Evolutionary conservation across 2,888 invertebrate genomes (phyloP), one percentile per base, ranked within the genome.

Genomic region (Tuberolachnus salignus): DNA sequence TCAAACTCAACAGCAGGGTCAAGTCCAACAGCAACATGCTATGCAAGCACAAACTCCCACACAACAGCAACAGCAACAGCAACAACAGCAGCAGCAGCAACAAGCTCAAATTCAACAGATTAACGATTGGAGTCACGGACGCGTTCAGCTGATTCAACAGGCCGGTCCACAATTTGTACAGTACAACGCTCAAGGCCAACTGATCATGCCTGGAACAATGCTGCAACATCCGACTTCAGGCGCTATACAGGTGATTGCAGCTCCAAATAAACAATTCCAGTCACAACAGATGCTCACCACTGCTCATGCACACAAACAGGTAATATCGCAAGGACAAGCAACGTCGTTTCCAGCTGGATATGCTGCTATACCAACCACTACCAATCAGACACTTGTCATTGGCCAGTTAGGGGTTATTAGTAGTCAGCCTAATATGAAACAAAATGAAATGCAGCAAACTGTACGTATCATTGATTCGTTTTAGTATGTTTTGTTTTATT

Each of bases 251-350:
- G 92, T 94, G 80, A 94, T 94, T 82, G 90, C 94, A 10, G 90
- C 92, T 23, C 91, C 92, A 42, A 95, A 95, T 1, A 91, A 93
- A 64, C 91, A 91, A 83, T 91, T 92, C 82, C 86, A 92, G 70
- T 89, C 89, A 3, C 93, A 92, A 0, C 94, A 94, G 84, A 94
- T 95, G 93, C 86, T 95, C 57, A 88, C 89, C 10, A 91, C 93
- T n/a, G 67, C 78, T 0, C 87, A 92, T 3, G 90, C 81, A 89
- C 90, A 86, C 87, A 89, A 84, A 80, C 82, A 83, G 42, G 75
- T 83, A 26, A 75, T 82, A 55, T 81, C 81, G 6, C 82, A 82
- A 70, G 82, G 83, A 61, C 82, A 83, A 69, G 70, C 82, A 26
- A 88, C 90, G 89, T 85, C 87, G 86, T 82, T 69, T 21, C 63